Conservation (phyloP, 2,797 vertebrate genomes). For the Morelia viridis region DNA sequence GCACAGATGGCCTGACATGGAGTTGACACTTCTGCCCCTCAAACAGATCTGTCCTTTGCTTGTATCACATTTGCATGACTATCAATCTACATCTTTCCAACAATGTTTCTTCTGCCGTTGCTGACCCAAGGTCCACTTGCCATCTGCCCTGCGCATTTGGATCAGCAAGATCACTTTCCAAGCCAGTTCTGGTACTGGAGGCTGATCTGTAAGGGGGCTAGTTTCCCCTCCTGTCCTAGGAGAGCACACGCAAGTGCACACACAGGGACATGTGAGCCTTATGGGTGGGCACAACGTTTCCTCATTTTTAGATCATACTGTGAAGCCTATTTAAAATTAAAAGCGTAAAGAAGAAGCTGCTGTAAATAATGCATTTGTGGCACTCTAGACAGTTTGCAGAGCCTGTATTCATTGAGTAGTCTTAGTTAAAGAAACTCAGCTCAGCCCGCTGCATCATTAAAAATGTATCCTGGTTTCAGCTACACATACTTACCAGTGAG, state of each 20-base stretch:
- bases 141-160: background rate
- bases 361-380: constrained; percentile 69
- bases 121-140: background rate
- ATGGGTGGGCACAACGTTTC: constrained; percentile 51
- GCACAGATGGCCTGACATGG: constrained; percentile 4
- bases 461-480: constrained; percentile 68
- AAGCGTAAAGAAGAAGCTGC: constrained; percentile 64
- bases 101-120: background rate
- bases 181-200: constrained; percentile 21
- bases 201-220: background rate
- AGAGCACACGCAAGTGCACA: background rate
- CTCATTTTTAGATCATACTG: constrained; percentile 45
- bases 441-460: constrained; percentile 63
- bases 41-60: background rate
- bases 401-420: constrained; percentile 60
- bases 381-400: constrained; percentile 54
- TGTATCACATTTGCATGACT: background rate
- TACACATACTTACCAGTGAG: constrained; percentile 50
- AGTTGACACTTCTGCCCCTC: background rate
- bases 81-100: background rate
- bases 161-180: background rate
- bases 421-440: constrained; percentile 71
- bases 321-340: constrained; percentile 69
- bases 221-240: background rate
- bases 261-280: constrained; percentile 36